Evolutionary conservation across 2,797 vertebrate genomes (phyloP).

Genomic region (Oreortyx pictus): DNA sequence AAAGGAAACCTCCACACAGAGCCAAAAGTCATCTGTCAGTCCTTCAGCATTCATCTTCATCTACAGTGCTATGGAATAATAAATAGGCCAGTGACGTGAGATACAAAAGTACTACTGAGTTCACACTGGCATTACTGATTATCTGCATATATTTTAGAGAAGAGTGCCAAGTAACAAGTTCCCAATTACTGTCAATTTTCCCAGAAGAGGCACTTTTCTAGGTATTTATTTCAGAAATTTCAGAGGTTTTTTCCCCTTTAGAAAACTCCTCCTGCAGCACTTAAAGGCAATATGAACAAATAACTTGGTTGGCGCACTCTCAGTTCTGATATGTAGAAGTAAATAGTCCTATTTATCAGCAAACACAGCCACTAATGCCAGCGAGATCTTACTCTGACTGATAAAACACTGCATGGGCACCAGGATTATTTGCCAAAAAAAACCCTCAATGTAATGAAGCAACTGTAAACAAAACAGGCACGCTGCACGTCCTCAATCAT

Average conservation of each 20-base stretch:
- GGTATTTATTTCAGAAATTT: background rate
- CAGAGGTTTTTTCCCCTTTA: background rate
- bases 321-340: background rate
- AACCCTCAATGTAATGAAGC: background rate
- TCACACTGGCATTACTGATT: background rate
- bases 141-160: background rate
- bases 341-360: background rate
- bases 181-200: background rate
- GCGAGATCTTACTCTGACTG: background rate
- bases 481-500: rapidly evolving
- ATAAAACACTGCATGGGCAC: background rate
- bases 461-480: background rate
- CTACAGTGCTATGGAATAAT: background rate
- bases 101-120: background rate
- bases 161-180: background rate
- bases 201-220: background rate
- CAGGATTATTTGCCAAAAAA: background rate
- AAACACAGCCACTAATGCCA: background rate
- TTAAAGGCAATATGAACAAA: background rate
- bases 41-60: background rate
- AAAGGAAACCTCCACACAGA: background rate
- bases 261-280: background rate
- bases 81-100: background rate
- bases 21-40: background rate
- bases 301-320: background rate